Conservation (phyloP, 2,888 invertebrate species). For the Cheiracanthium punctorium region DNA sequence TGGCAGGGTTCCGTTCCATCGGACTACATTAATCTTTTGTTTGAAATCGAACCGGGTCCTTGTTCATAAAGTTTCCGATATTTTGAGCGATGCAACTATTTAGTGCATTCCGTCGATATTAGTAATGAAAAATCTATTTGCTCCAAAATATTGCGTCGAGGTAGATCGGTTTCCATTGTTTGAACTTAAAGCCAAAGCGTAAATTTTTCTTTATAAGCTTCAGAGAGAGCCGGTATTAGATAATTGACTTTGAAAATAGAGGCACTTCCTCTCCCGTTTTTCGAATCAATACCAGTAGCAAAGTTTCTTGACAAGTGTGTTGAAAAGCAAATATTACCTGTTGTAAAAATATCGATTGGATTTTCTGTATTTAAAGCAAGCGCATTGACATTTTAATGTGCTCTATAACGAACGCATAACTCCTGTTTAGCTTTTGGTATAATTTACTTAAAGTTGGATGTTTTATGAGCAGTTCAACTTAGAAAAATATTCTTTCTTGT, state of each 20-base stretch:
- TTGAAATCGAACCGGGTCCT: neutral
- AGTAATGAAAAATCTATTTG: neutral
- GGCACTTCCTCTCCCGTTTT: neutral
- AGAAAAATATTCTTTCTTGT: too few relatives aligned
- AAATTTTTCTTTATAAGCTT: neutral
- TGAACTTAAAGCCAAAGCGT: neutral
- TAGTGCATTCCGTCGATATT: neutral
- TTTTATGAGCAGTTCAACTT: too few relatives aligned
- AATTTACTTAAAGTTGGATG: too few relatives aligned
- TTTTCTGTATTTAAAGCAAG: too few relatives aligned
- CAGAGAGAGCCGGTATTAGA: neutral
- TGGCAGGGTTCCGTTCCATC: too few relatives aligned
- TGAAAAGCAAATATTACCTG: neutral
- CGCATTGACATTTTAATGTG: too few relatives aligned
- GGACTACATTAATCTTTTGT: too few relatives aligned
- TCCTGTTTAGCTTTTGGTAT: too few relatives aligned
- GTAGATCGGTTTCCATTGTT: neutral
- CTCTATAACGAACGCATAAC: too few relatives aligned
- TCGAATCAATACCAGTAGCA: neutral
- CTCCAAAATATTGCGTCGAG: neutral
- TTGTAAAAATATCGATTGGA: neutral
- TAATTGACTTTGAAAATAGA: neutral
- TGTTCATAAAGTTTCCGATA: neutral
- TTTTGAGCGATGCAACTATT: neutral
- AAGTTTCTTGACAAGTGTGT: neutral